Evolutionary conservation across 2,113 vertebrate genomes (phyloP).

Genomic region (Prochilodus magdalenae): DNA sequence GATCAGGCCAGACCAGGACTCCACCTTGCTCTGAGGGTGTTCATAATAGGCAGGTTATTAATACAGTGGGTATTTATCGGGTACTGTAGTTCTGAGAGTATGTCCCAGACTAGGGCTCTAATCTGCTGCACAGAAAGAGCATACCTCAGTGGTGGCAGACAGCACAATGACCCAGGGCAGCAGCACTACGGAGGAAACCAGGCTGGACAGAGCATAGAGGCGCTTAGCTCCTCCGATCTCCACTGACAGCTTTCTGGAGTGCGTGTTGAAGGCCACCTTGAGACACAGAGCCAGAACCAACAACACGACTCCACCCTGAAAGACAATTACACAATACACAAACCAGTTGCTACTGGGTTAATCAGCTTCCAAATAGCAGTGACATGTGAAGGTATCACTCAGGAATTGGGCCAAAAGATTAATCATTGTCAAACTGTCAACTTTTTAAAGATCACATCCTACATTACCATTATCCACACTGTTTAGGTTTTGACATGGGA

Average conservation of each 20-base stretch:
- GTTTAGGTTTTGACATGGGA: too few relatives aligned
- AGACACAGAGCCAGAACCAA: constrained; percentile 89
- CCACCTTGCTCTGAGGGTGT: constrained; percentile 88
- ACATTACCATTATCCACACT: too few relatives aligned
- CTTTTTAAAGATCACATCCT: too few relatives aligned
- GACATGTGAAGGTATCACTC: neutral
- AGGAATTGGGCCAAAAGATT: too few relatives aligned
- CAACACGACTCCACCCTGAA: constrained; percentile 92
- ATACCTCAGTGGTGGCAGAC: constrained; percentile 91
- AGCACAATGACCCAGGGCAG: constrained; percentile 94
- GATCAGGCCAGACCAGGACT: constrained; percentile 92
- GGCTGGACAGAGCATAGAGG: constrained; percentile 92
- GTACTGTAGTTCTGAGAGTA: neutral
- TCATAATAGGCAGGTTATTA: neutral
- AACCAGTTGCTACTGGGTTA: neutral
- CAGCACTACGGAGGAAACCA: constrained; percentile 87
- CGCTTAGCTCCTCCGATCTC: constrained; percentile 94
- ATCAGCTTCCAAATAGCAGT: neutral
- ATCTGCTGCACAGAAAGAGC: too few relatives aligned
- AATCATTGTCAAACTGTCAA: too few relatives aligned
- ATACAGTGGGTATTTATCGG: neutral
- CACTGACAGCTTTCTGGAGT: constrained; percentile 89
- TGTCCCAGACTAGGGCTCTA: neutral
- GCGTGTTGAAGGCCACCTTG: constrained; percentile 93
- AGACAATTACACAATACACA: neutral